Percentiles rank a stretch among this genome's conserved stretches.
phyloP scores from a whole-genome alignment of 2,113 vertebrate genomes.

The Spermophilus dauricus region DNA sequence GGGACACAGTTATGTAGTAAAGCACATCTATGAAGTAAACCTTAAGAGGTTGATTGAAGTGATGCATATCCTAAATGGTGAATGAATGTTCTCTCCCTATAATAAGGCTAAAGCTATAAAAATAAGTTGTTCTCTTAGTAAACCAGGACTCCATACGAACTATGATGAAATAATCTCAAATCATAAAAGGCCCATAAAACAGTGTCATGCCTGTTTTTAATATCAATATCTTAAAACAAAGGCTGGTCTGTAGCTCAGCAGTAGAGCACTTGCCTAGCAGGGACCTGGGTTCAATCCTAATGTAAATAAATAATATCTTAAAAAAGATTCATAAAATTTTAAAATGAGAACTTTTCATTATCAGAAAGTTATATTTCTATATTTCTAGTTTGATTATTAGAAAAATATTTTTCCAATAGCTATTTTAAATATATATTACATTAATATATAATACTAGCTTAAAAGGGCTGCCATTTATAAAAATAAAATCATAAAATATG shows the following conservation, averaged over 20 bases:
- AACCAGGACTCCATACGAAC: neutral
- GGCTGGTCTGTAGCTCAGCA: neutral
- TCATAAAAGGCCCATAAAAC: neutral
- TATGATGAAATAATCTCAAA: constrained; percentile 53
- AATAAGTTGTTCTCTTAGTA: constrained; percentile 1
- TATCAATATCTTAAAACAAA: constrained; percentile 21
- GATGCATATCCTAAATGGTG: neutral
- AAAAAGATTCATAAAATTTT: neutral
- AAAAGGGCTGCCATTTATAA: constrained; percentile 9
- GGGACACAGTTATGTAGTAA: constrained; percentile 5
- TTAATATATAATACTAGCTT: neutral
- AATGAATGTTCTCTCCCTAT: neutral
- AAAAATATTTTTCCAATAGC: constrained; percentile 26
- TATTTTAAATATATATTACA: constrained; percentile 51
- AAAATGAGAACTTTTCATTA: neutral
- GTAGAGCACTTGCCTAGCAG: too few species aligned
- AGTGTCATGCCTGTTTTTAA: neutral
- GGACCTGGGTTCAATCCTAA: too few species aligned
- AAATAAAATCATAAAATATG: constrained; percentile 39
- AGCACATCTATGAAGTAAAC: neutral
- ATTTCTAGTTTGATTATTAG: neutral
- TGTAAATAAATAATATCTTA: neutral
- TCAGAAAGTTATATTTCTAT: neutral
- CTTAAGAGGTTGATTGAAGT: neutral
- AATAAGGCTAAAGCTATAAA: constrained; percentile 11